Evolutionary conservation across 2,888 invertebrate genomes (phyloP), one percentile per base, ranked within the genome.

Genomic region (Watsonalla cultraria): DNA sequence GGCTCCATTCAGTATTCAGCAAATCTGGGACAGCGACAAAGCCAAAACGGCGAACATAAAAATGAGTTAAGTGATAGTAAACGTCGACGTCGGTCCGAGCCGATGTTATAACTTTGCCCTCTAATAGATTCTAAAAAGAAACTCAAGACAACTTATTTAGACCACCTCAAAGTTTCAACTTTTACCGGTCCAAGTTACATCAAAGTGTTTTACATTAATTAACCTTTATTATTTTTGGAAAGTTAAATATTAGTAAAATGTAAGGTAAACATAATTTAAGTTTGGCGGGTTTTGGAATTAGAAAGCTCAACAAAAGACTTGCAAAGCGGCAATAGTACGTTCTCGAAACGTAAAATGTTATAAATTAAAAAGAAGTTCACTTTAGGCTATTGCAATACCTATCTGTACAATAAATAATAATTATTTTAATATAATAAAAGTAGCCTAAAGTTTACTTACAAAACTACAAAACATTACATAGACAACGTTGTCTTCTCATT

Each of bases 51-150:
- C 75, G 75, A 73, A 72, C 80, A 85, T 86, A 84, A 86, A 86
- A 86, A 86, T 86, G 84, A 85, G 83, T 84, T 84, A 84, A 85
- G 85, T 84, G 85, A 84, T 85, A 84, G 81, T 84, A 85, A 85
- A 84, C 78, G 82, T 74, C 69, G 72, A 61, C 71, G 70, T 64
- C 70, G 64, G 65, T 68, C 66, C 62, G 70, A 70, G 70, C 73
- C 70, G 68, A 78, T 80, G 72, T 79, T 77, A 81, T 78, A 83
- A 84, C 78, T 82, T 82, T 71, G 58, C 59, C 69, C 64, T 74
- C 74, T 80, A 83, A 83, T 81, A 80, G 78, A 82, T 80, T 84
- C 75, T 78, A 68, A 80, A 81, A 75, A 65, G 65, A 67, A 73
- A 71, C 69, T 72, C 68, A 66, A 72, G 59, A 57, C 52, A 59